These are phyloP conservation scores for Adelosebastes latens DNA, from an alignment of 2,797 vertebrate genomes.

Conservation along the genomic window DNA sequence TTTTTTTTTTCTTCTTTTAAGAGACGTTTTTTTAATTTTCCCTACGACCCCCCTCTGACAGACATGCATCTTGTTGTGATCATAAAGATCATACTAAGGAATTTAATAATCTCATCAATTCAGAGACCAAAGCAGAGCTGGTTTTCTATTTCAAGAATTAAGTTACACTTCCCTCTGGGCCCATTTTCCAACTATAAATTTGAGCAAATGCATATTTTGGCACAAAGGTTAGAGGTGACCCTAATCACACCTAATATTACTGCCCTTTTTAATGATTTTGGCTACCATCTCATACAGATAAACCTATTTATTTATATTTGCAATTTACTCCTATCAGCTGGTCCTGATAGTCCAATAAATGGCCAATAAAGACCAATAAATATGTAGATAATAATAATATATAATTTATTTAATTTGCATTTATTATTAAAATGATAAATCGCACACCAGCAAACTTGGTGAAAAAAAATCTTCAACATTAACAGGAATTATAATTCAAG, in stretches of 20 bases:
- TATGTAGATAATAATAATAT: no score
- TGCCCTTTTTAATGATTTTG: background rate
- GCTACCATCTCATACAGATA: background rate
- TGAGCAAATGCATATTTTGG: constrained; percentile 64
- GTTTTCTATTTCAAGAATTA: constrained; percentile 29
- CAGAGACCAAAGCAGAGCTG: constrained; percentile 43
- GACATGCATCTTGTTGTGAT: constrained; percentile 52
- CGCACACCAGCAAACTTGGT: no score
- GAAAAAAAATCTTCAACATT: no score
- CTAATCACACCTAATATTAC: constrained; percentile 9
- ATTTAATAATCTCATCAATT: constrained; percentile 50
- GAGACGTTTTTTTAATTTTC: background rate
- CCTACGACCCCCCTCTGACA: constrained; percentile 41
- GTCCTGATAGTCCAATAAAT: no score
- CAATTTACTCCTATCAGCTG: background rate
- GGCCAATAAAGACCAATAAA: no score
- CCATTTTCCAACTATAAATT: constrained; percentile 27
- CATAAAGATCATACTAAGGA: constrained; percentile 39
- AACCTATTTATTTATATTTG: constrained; percentile 14
- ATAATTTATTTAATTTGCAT: no score
- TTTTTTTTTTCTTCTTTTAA: background rate
- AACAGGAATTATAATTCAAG: no score
- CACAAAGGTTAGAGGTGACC: constrained; percentile 60
- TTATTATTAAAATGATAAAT: no score
- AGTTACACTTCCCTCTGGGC: constrained; percentile 19